Percentiles rank a stretch among this genome's conserved stretches.
phyloP scores from a whole-genome alignment of 2,113 vertebrate species.

The Zosterops pallidus region DNA sequence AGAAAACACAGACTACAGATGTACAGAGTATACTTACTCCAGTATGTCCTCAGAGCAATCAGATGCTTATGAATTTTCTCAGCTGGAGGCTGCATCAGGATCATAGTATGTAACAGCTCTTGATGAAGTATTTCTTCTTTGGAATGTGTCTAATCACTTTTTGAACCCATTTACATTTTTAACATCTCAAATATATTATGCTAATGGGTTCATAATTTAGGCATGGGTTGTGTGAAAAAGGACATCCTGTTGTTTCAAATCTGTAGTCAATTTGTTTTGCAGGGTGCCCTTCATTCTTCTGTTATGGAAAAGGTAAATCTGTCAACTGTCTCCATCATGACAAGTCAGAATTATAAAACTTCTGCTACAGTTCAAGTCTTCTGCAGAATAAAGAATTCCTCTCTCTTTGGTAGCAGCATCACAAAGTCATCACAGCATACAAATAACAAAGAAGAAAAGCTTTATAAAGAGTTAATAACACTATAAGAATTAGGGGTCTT shows the following conservation, averaged over 20 bases:
- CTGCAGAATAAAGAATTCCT: background rate
- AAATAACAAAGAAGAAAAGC: background rate
- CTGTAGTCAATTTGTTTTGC: conserved; percentile 5
- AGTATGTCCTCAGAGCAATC: conserved; percentile 33
- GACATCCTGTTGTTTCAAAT: conserved; percentile 53
- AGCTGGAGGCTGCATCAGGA: conserved; percentile 49
- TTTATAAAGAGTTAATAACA: background rate
- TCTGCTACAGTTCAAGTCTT: background rate
- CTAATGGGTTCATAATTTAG: conserved; percentile 36
- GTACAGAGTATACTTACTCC: background rate
- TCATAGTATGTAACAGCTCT: conserved; percentile 41
- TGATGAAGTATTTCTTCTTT: conserved; percentile 55
- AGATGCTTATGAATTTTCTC: conserved; percentile 53
- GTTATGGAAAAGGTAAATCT: background rate
- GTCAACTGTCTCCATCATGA: background rate
- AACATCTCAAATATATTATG: conserved; percentile 42
- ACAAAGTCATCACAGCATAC: background rate
- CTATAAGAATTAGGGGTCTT: background rate
- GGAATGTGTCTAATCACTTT: conserved; percentile 53
- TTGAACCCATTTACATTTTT: conserved; percentile 64
- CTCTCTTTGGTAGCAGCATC: background rate
- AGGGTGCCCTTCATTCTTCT: background rate
- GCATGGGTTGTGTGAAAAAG: background rate
- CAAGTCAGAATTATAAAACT: background rate
- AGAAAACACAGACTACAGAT: background rate